These are phyloP conservation scores for Cryptotermes secundus DNA, from an alignment of 1,140 invertebrate genomes.

Conservation along the genomic window DNA sequence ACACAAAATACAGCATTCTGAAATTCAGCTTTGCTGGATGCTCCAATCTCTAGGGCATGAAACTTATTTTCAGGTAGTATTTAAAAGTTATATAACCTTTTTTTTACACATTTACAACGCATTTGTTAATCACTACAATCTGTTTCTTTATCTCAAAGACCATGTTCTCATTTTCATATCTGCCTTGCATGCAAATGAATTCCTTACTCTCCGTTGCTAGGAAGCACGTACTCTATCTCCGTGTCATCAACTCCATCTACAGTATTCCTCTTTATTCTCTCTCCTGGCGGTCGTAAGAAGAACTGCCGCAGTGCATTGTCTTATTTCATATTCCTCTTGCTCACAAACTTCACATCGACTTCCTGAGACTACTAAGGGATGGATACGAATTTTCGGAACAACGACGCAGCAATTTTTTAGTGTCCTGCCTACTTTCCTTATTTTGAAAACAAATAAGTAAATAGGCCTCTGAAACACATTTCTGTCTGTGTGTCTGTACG, in stretches of 20 bases:
- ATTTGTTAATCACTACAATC: neutral
- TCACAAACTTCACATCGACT: neutral
- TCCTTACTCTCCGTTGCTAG: neutral
- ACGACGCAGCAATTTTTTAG: too few species aligned
- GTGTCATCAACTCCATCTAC: neutral
- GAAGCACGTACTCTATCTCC: neutral
- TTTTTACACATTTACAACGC: too few species aligned
- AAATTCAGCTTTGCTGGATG: too few species aligned
- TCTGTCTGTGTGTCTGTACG: too few species aligned
- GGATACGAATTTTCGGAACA: neutral
- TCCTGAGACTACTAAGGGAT: neutral
- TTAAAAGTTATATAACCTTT: too few species aligned
- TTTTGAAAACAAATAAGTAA: too few species aligned
- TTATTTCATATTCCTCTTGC: neutral
- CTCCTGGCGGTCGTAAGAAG: neutral
- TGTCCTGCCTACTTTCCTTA: too few species aligned
- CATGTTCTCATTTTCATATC: too few species aligned
- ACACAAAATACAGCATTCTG: too few species aligned
- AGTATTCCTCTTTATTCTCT: neutral
- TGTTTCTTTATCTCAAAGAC: neutral
- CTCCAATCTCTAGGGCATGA: too few species aligned
- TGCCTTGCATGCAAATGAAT: neutral
- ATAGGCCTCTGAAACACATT: too few species aligned
- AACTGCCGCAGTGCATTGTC: neutral
- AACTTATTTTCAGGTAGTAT: too few species aligned